phyloP scores from a whole-genome alignment of 2,888 invertebrate genomes.

The Leucozona laternaria region DNA sequence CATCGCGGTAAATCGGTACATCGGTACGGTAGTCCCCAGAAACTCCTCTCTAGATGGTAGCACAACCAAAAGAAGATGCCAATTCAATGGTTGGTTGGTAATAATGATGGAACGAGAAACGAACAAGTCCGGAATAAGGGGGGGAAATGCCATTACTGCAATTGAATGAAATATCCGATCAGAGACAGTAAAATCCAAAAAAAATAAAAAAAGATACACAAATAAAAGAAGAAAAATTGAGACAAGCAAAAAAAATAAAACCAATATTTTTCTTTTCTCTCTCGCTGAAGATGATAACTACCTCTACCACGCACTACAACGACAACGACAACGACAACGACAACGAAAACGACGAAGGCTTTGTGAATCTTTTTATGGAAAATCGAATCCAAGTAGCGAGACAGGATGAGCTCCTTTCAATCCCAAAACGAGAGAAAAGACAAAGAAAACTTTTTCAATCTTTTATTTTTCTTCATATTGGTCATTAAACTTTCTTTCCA shows the following conservation, averaged over 20 bases:
- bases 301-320: neutral
- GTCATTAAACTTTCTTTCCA: constrained; percentile 65
- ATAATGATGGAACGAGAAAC: neutral
- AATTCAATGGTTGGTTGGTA: constrained; percentile 28
- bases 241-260: constrained; percentile 3
- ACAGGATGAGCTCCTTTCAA: constrained; percentile 45
- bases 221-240: neutral
- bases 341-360: constrained; percentile 6
- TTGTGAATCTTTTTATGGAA: constrained; percentile 66
- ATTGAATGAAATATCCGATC: constrained; percentile 73
- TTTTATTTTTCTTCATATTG: constrained; percentile 18
- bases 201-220: too few relatives aligned
- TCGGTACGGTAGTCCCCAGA: neutral
- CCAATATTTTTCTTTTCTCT: constrained; percentile 47
- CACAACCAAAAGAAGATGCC: constrained; percentile 32
- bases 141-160: constrained; percentile 58
- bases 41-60: neutral
- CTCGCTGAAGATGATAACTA: neutral
- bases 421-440: constrained; percentile 28
- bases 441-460: constrained; percentile 9
- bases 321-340: neutral
- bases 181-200: constrained; percentile 26
- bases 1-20: too few relatives aligned
- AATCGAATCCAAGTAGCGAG: constrained; percentile 31
- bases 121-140: neutral